Conservation (phyloP, 1,140 invertebrate genomes). For the Drosophila ogumai region DNA sequence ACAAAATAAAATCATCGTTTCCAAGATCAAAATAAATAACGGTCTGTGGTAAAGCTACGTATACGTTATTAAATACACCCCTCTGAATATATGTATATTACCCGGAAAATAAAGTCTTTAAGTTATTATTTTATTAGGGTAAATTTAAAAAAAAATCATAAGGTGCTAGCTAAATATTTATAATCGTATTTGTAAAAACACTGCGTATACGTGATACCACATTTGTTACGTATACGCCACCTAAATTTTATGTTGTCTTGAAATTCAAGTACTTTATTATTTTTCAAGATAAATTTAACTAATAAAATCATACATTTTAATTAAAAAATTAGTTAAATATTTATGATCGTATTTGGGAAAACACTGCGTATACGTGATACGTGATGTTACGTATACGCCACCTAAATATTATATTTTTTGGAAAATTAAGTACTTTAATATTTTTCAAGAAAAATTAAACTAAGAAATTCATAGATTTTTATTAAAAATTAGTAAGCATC, state of each 20-base stretch:
- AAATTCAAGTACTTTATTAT: neutral
- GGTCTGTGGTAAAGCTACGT: neutral
- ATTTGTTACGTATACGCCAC: slow-evolving; percentile 1
- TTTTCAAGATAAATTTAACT: neutral
- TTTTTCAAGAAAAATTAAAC: neutral
- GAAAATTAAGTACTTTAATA: neutral
- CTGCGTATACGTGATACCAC: slow-evolving; percentile 1
- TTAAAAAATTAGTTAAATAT: neutral
- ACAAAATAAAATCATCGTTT: neutral
- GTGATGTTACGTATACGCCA: neutral
- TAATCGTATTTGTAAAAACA: neutral
- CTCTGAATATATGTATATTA: no score
- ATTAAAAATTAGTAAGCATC: neutral
- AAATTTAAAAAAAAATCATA: neutral
- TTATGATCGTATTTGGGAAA: neutral
- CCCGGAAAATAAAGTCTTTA: neutral
- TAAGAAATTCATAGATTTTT: no score
- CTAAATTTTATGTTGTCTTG: no score
- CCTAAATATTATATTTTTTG: neutral
- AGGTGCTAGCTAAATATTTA: neutral
- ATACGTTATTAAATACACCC: neutral
- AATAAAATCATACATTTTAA: neutral
- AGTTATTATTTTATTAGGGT: neutral
- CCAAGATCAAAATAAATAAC: neutral
- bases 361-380: neutral